Conservation (phyloP, 2,113 vertebrate species). For the Epinephelus lanceolatus region DNA sequence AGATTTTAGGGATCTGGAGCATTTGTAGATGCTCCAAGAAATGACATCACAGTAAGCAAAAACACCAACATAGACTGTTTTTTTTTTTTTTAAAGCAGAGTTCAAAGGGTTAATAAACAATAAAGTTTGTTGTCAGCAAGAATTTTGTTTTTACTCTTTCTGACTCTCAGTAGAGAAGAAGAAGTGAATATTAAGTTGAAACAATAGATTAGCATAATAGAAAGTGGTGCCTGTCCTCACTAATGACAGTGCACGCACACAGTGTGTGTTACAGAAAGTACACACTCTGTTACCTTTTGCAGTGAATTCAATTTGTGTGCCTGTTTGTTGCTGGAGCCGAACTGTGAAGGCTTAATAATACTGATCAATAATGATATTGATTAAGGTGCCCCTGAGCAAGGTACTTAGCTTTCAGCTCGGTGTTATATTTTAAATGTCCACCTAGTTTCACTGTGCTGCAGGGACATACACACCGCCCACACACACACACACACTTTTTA, state of each 20-base stretch:
- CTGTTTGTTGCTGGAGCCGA: background rate
- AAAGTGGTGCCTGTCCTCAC: conserved; percentile 7
- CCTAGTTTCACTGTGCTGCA: background rate
- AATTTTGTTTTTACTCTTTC: background rate
- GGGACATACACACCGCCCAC: background rate
- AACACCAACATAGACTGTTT: no score
- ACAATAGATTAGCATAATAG: background rate
- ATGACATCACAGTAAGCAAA: no score
- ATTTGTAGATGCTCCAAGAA: no score
- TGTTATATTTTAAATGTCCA: background rate
- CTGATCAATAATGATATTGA: conserved; percentile 24
- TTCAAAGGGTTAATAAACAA: background rate
- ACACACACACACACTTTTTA: background rate
- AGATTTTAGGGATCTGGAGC: no score
- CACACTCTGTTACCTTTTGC: background rate
- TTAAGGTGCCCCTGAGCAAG: background rate
- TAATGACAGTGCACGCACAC: background rate
- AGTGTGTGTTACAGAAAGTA: background rate
- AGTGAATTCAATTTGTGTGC: background rate
- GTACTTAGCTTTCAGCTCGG: background rate
- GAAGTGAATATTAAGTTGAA: background rate
- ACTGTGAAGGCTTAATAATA: conserved; percentile 17
- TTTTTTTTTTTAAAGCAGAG: no score
- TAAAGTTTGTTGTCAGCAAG: background rate
- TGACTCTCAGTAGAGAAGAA: background rate